These are phyloP conservation scores for Drosophila kurseongensis DNA, from an alignment of 1,140 invertebrate genomes.

Conservation along the genomic window DNA sequence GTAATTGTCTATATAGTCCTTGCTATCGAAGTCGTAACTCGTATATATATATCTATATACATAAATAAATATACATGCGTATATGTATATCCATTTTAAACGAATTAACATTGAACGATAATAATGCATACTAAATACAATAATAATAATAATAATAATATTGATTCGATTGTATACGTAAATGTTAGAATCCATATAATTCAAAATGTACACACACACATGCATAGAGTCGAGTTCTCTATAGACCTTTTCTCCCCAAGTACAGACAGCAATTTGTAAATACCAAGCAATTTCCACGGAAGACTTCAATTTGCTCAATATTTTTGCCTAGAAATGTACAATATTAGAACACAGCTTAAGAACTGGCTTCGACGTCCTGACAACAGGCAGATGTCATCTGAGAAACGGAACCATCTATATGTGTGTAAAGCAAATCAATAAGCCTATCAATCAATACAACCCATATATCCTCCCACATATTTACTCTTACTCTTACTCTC, in stretches of 20 bases:
- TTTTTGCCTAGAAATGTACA: conserved; percentile 50
- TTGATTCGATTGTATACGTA: conserved; percentile 59
- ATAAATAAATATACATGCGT: conserved; percentile 49
- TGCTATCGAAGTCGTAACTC: conserved; percentile 76
- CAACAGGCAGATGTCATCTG: conserved; percentile 25
- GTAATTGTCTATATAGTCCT: conserved; percentile 81
- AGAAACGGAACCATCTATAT: conserved; percentile 36
- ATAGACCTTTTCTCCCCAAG: conserved; percentile 39
- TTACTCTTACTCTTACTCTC: conserved; percentile 49
- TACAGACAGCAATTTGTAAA: conserved; percentile 57
- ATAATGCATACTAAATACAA: conserved; percentile 65
- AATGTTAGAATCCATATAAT: conserved; percentile 64
- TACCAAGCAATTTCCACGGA: conserved; percentile 43
- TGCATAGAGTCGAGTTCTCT: conserved; percentile 33
- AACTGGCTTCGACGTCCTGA: conserved; percentile 12
- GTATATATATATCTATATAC: conserved; percentile 57
- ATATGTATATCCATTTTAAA: conserved; percentile 66
- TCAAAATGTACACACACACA: conserved; percentile 66
- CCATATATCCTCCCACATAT: conserved; percentile 54
- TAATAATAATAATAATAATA: conserved; percentile 59
- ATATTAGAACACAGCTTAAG: conserved; percentile 27
- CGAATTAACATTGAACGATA: conserved; percentile 64
- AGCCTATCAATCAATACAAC: conserved; percentile 39
- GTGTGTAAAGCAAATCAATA: conserved; percentile 58
- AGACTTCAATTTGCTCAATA: conserved; percentile 51